Percentiles rank a stretch among this genome's conserved stretches.
Conservation (phyloP, 2,888 invertebrate species). For the Meloe dianella region DNA sequence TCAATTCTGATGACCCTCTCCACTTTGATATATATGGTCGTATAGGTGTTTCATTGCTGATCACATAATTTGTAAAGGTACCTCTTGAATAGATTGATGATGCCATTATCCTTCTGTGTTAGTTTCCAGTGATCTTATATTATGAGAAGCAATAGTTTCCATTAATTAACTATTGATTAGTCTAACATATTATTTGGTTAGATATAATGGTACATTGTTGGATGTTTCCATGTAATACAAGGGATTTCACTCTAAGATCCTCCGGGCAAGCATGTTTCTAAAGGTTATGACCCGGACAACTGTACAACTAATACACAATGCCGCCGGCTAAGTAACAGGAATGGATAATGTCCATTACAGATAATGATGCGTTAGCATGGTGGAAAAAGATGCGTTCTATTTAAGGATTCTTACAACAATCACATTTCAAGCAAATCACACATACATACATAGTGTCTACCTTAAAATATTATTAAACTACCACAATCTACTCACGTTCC, state of each 20-base stretch:
- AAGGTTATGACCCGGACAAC: constrained; percentile 4
- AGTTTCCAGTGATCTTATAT: not conserved
- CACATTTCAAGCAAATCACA: not conserved
- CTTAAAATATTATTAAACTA: not conserved
- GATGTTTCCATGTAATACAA: constrained; percentile 5
- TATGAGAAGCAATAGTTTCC: not conserved
- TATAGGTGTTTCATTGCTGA: constrained; percentile 8
- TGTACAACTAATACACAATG: not conserved
- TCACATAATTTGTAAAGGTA: constrained; percentile 4
- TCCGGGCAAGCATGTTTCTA: not conserved
- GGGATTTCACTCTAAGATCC: constrained; percentile 7
- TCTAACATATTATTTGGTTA: not conserved
- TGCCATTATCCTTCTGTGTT: not conserved
- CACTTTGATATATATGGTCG: constrained; percentile 5
- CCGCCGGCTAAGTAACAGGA: not conserved
- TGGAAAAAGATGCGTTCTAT: not conserved
- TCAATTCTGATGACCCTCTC: not conserved
- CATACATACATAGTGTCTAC: not conserved
- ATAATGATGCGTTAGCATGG: not conserved
- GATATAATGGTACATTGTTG: not conserved
- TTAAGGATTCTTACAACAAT: not conserved
- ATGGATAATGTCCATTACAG: not conserved
- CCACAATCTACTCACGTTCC: constrained; percentile 9
- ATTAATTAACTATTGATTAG: constrained; percentile 1
- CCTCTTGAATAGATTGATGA: not conserved